phyloP scores from a whole-genome alignment of 92 coral and sea anemone species.

The Palythoa grandis region DNA sequence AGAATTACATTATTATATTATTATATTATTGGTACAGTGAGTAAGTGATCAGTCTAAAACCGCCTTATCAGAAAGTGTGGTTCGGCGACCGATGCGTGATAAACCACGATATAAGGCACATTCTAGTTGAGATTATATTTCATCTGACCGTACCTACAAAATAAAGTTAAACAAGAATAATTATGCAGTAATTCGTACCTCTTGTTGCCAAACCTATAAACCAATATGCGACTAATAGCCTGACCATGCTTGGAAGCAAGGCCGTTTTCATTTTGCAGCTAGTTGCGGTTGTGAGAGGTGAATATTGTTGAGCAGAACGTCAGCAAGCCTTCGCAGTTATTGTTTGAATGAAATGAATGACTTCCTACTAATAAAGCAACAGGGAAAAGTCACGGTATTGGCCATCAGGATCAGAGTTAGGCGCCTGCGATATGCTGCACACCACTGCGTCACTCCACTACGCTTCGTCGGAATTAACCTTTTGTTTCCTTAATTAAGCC shows the following conservation, averaged over 20 bases:
- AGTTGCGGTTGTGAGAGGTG: no score
- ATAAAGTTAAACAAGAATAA: neutral
- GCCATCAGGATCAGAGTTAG: neutral
- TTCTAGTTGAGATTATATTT: no score
- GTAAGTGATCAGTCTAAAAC: no score
- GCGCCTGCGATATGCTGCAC: neutral
- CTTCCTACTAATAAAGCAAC: neutral
- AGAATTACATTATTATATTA: no score
- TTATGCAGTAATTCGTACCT: neutral
- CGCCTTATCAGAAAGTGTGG: no score
- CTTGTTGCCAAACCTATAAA: neutral
- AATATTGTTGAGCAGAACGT: neutral
- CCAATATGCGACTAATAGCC: neutral
- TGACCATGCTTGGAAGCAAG: neutral
- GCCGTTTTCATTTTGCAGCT: neutral
- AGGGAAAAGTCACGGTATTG: neutral
- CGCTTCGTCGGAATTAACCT: neutral
- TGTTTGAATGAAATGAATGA: conserved; percentile 11
- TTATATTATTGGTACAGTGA: no score
- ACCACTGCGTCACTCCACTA: neutral
- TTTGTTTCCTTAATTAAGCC: neutral
- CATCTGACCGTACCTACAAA: neutral
- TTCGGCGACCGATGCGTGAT: no score
- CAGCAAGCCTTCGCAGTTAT: neutral
- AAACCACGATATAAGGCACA: no score